Evolutionary conservation across 1,140 invertebrate genomes (phyloP).

Genomic region (Spodoptera litura): DNA sequence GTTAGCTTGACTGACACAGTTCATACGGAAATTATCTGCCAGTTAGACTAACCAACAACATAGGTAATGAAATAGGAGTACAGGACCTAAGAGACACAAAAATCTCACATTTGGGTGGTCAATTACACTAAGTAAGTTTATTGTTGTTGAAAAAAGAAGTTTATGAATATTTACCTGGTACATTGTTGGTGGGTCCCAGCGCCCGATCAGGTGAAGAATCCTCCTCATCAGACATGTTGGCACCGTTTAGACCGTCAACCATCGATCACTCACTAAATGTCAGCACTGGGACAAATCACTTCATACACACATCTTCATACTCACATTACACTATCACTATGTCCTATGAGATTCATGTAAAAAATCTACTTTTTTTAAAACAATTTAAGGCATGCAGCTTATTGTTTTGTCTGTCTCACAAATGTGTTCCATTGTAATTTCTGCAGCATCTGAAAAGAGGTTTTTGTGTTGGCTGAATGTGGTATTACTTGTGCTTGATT

Average conservation of each 20-base stretch:
- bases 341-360: slow-evolving; percentile 66
- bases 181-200: slow-evolving; percentile 74
- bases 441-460: slow-evolving; percentile 54
- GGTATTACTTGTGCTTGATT: slow-evolving; percentile 6
- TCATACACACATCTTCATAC: no score
- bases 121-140: not conserved
- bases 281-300: slow-evolving; percentile 61
- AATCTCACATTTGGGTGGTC: no score
- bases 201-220: slow-evolving; percentile 79
- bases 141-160: slow-evolving; percentile 1
- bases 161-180: slow-evolving; percentile 69
- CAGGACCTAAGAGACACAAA: no score
- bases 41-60: no score
- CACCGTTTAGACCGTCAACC: slow-evolving; percentile 48
- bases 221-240: slow-evolving; percentile 79
- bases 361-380: slow-evolving; percentile 55
- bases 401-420: slow-evolving; percentile 60
- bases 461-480: slow-evolving; percentile 28
- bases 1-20: no score
- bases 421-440: slow-evolving; percentile 64
- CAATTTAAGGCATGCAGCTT: slow-evolving; percentile 53
- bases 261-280: slow-evolving; percentile 42
- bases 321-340: slow-evolving; percentile 59
- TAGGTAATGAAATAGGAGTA: no score
- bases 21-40: no score